These are phyloP conservation scores for Macrotis lagotis DNA, from an alignment of 2,113 vertebrate species.

Conservation along the genomic window DNA sequence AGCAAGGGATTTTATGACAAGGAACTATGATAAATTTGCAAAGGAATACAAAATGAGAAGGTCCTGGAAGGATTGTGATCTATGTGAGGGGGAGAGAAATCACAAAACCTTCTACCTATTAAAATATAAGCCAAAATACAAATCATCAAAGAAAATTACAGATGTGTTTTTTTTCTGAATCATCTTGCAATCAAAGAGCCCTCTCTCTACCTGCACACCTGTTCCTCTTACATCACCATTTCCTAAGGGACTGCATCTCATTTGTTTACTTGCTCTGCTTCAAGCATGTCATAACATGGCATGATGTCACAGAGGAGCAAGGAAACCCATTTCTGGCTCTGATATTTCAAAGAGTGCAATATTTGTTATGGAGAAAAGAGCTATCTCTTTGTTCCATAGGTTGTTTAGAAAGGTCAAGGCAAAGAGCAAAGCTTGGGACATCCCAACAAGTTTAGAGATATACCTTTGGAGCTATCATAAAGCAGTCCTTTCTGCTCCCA, in stretches of 20 bases:
- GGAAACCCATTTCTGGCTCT: neutral
- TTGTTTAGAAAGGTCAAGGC: neutral
- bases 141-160: neutral
- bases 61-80: neutral
- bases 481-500: neutral
- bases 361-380: neutral
- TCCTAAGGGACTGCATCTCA: neutral
- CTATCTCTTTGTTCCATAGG: neutral
- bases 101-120: neutral
- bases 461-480: neutral
- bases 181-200: neutral
- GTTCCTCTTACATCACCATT: slow-evolving; percentile 11
- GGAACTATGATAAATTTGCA: neutral
- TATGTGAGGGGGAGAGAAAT: neutral
- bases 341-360: neutral
- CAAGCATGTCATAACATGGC: slow-evolving; percentile 22
- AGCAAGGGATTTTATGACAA: neutral
- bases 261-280: neutral
- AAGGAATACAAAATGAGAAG: neutral
- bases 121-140: neutral
- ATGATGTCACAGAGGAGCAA: neutral
- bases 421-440: neutral
- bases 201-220: neutral
- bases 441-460: accelerated
- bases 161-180: neutral